phyloP scores from a whole-genome alignment of 2,113 vertebrate genomes.

The Piprites chloris region DNA sequence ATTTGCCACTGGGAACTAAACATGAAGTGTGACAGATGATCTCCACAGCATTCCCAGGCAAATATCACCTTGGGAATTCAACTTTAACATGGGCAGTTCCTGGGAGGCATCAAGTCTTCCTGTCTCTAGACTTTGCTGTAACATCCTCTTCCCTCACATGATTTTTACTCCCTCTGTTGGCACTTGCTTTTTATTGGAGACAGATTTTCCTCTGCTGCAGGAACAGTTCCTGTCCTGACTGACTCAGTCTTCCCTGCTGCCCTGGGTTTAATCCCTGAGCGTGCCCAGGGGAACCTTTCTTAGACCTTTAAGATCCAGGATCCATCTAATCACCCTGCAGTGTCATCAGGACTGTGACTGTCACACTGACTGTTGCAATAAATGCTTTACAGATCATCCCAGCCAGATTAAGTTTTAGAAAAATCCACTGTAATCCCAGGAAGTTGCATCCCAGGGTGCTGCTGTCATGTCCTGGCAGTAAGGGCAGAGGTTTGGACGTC shows the following conservation, averaged over 20 bases:
- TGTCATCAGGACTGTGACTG: neutral
- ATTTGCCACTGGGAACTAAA: neutral
- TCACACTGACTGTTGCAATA: neutral
- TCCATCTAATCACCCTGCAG: neutral
- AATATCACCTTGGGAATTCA: rapidly evolving
- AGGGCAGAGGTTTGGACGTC: neutral
- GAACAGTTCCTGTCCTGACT: neutral
- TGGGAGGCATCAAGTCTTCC: neutral
- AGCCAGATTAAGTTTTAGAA: neutral
- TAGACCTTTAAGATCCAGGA: neutral
- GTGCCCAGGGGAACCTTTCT: neutral
- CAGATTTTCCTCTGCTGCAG: neutral
- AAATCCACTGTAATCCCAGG: neutral
- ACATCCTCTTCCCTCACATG: rapidly evolving
- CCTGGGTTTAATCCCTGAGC: neutral
- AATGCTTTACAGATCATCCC: neutral
- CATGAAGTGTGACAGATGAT: neutral
- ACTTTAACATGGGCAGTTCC: neutral
- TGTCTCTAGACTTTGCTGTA: neutral
- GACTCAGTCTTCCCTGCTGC: neutral
- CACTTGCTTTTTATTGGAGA: neutral
- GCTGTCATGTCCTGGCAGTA: neutral
- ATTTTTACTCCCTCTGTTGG: neutral
- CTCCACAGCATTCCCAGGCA: neutral
- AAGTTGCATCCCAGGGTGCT: neutral